Conservation (phyloP, 2,888 invertebrate genomes). For the Lamellibrachia columna region DNA sequence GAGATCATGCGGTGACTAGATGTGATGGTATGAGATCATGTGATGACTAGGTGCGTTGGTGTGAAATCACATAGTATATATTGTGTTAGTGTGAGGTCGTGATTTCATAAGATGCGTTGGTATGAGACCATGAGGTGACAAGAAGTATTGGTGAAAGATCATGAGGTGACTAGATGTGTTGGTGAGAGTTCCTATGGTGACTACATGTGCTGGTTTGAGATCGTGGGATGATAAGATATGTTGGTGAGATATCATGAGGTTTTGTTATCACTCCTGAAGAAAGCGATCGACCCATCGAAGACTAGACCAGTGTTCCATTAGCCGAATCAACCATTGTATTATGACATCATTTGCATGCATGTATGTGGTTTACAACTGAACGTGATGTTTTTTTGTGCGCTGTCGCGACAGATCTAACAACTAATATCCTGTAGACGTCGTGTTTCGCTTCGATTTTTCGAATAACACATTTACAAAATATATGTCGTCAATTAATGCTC, state of each 20-base stretch:
- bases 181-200: too few species aligned
- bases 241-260: background rate
- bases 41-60: too few species aligned
- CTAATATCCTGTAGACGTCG: background rate
- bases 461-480: background rate
- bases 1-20: background rate
- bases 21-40: too few species aligned
- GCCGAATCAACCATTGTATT: background rate
- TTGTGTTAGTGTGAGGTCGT: too few species aligned
- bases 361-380: background rate
- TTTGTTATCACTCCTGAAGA: background rate
- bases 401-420: background rate
- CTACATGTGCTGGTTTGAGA: background rate
- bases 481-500: background rate
- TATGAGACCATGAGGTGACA: background rate
- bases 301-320: background rate
- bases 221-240: too few species aligned
- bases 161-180: too few species aligned
- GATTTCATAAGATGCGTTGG: background rate
- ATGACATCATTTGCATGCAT: background rate
- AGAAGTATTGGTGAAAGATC: too few species aligned
- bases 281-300: background rate
- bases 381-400: background rate
- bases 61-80: too few species aligned
- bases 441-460: background rate